These are phyloP conservation scores for Eilema depressum DNA, from an alignment of 2,888 invertebrate species.

Conservation along the genomic window DNA sequence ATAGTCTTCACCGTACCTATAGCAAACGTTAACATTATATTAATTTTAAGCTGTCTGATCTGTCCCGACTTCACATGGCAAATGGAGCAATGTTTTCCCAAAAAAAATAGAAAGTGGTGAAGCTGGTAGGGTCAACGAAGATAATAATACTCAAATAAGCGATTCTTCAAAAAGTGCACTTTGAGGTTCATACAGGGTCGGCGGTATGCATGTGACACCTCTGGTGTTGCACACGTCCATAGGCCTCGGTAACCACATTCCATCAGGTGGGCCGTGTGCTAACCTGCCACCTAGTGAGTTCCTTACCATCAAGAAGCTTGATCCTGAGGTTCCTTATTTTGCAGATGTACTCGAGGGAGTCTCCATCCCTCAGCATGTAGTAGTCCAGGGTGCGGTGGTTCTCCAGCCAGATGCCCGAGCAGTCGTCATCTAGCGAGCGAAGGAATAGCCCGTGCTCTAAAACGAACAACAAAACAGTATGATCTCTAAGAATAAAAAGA, in stretches of 20 bases:
- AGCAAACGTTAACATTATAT: not conserved
- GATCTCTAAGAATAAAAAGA: too few species aligned
- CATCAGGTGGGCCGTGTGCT: too few species aligned
- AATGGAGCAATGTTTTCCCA: too few species aligned
- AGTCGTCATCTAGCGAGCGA: constrained; percentile 96
- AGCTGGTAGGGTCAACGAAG: not conserved
- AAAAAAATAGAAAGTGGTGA: too few species aligned
- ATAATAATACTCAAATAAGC: too few species aligned
- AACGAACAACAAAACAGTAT: not conserved
- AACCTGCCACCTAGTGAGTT: not conserved
- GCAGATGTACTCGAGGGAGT: constrained; percentile 96
- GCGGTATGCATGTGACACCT: too few species aligned
- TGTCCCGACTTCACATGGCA: too few species aligned
- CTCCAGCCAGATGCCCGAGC: constrained; percentile 98
- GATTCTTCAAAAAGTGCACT: too few species aligned
- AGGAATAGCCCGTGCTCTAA: constrained; percentile 98
- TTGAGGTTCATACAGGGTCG: too few species aligned
- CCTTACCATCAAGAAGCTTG: constrained; percentile 95
- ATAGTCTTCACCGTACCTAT: constrained; percentile 95
- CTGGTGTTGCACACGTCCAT: too few species aligned
- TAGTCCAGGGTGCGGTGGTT: constrained; percentile 96
- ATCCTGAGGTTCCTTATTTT: constrained; percentile 95
- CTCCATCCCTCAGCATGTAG: constrained; percentile 97
- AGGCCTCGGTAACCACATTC: too few species aligned
- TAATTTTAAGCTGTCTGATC: not conserved